These are phyloP conservation scores for Notothenia coriiceps DNA, from an alignment of 2,113 vertebrate species.

Conservation along the genomic window DNA sequence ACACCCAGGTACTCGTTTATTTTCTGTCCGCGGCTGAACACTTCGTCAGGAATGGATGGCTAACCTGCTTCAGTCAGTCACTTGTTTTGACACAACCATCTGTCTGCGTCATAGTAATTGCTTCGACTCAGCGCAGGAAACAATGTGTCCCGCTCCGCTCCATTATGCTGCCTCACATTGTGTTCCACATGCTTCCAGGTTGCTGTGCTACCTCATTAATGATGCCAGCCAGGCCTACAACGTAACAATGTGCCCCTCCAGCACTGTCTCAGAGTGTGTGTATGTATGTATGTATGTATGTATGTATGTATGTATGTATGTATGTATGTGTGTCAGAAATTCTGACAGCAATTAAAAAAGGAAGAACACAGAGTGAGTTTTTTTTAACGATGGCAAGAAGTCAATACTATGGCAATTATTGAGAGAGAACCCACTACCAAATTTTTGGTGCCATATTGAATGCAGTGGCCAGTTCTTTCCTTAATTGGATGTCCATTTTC, in stretches of 20 bases:
- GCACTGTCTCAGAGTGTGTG: background rate
- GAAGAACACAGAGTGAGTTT: background rate
- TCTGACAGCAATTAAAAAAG: background rate
- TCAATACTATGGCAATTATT: background rate
- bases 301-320: background rate
- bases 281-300: background rate
- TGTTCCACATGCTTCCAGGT: conserved; percentile 31
- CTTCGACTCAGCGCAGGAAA: conserved; percentile 15
- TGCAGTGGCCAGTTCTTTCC: background rate
- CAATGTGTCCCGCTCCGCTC: conserved; percentile 37
- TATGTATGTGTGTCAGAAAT: background rate
- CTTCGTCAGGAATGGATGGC: background rate
- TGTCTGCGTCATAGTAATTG: conserved; percentile 58
- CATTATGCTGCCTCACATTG: conserved; percentile 43
- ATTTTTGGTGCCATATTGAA: background rate
- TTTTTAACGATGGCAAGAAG: background rate
- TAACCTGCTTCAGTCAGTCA: conserved; percentile 58
- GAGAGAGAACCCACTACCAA: background rate
- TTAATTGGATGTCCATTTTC: background rate
- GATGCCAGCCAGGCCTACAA: conserved; percentile 25
- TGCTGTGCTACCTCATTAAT: conserved; percentile 24
- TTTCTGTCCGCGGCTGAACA: conserved; percentile 2
- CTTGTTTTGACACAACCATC: conserved; percentile 43
- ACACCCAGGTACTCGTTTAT: conserved; percentile 4
- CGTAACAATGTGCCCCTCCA: conserved; percentile 11